Evolutionary conservation across 2,797 vertebrate species (phyloP).

Genomic region (Rhynchonycteris naso): DNA sequence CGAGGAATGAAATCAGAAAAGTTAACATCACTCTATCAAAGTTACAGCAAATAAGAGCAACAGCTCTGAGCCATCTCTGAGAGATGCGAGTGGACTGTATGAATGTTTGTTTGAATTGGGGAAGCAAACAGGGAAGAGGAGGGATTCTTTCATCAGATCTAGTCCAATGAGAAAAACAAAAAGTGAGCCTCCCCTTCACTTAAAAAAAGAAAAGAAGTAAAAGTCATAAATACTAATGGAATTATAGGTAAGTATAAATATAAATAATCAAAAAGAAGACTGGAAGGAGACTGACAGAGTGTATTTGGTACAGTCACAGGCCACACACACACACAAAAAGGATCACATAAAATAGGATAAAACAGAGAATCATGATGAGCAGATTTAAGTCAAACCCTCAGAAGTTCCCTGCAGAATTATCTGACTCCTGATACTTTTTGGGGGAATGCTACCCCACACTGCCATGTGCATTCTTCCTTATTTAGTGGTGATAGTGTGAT

Average conservation of each 20-base stretch:
- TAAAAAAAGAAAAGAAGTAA: background rate
- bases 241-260: background rate
- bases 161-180: background rate
- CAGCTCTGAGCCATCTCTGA: background rate
- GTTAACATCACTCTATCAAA: background rate
- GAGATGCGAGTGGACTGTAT: background rate
- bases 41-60: background rate
- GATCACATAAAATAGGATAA: background rate
- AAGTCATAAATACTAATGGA: background rate
- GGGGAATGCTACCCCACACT: background rate
- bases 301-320: background rate
- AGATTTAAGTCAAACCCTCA: background rate
- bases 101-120: background rate
- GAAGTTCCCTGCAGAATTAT: background rate
- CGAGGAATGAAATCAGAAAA: background rate
- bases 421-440: background rate
- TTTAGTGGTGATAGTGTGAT: background rate
- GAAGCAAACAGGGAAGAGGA: background rate
- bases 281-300: background rate
- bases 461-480: background rate
- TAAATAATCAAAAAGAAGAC: background rate
- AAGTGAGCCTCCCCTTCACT: background rate
- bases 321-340: background rate
- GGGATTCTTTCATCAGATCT: background rate
- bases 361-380: background rate